Percentiles rank a stretch among this genome's conserved stretches.
phyloP scores from a whole-genome alignment of 2,797 vertebrate genomes.

The Danio albolineatus region DNA sequence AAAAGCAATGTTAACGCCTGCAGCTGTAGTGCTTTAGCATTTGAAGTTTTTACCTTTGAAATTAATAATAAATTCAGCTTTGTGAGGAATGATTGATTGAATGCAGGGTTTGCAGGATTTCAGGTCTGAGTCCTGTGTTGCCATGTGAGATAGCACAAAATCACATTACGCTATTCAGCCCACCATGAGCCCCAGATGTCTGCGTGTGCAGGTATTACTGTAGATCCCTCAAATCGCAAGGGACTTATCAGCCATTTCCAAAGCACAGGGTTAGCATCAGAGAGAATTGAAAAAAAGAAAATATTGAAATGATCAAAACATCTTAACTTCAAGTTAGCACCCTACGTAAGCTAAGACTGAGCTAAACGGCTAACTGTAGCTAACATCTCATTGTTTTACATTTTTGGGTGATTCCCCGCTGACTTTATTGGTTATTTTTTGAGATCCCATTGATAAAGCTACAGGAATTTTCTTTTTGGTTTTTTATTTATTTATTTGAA shows the following conservation, averaged over 20 bases:
- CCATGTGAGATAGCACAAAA: conserved; percentile 16
- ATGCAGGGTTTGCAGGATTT: conserved; percentile 23
- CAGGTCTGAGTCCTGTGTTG: conserved; percentile 21
- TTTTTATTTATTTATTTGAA: too few relatives aligned
- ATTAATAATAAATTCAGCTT: conserved; percentile 23
- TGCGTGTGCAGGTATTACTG: not conserved
- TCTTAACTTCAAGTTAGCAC: not conserved
- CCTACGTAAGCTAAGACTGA: not conserved
- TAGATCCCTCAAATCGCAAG: not conserved
- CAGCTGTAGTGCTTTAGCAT: not conserved
- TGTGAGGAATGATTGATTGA: conserved; percentile 26
- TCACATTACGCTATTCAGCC: conserved; percentile 29
- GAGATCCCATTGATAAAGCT: too few relatives aligned
- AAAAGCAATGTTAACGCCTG: not conserved
- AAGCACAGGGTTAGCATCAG: not conserved
- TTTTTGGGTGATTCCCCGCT: too few relatives aligned
- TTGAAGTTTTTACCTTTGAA: conserved; percentile 14
- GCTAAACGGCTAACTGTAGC: not conserved
- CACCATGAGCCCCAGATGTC: conserved; percentile 11
- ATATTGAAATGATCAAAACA: too few relatives aligned
- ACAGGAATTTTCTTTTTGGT: too few relatives aligned
- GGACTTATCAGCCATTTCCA: conserved; percentile 22
- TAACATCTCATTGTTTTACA: too few relatives aligned
- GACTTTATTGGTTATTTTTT: too few relatives aligned
- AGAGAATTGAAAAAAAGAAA: not conserved